Evolutionary conservation across 2,888 invertebrate species (phyloP).

Genomic region (Tipula unca): DNA sequence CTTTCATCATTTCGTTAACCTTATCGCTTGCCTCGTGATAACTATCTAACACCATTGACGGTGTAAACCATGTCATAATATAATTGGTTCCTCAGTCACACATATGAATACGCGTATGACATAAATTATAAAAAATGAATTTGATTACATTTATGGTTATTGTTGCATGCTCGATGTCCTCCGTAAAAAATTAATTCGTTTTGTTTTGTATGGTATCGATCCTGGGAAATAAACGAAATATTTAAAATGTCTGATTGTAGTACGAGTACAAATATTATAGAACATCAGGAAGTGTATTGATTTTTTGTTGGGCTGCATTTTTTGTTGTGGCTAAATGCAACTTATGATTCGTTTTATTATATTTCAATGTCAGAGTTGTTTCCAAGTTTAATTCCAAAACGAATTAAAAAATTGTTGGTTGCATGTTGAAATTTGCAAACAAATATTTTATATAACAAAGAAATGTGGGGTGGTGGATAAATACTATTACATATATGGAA

Average conservation of each 20-base stretch:
- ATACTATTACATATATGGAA: neutral
- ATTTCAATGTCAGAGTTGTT: neutral
- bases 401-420: neutral
- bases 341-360: neutral
- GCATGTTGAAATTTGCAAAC: neutral
- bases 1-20: neutral
- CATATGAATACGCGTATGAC: too few relatives aligned
- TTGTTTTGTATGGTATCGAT: neutral
- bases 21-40: neutral
- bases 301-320: neutral
- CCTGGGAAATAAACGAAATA: neutral
- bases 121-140: neutral
- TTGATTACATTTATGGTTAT: neutral
- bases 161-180: neutral
- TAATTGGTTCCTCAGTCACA: too few relatives aligned
- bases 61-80: slow-evolving; percentile 9
- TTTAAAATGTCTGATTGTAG: neutral
- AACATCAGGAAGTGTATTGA: neutral
- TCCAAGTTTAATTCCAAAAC: neutral
- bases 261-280: neutral
- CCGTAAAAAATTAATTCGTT: neutral
- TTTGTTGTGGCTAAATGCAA: neutral
- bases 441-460: neutral
- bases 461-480: neutral
- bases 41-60: neutral